phyloP scores from a whole-genome alignment of 2,888 invertebrate genomes.

The Caenorhabditis doughertyi region DNA sequence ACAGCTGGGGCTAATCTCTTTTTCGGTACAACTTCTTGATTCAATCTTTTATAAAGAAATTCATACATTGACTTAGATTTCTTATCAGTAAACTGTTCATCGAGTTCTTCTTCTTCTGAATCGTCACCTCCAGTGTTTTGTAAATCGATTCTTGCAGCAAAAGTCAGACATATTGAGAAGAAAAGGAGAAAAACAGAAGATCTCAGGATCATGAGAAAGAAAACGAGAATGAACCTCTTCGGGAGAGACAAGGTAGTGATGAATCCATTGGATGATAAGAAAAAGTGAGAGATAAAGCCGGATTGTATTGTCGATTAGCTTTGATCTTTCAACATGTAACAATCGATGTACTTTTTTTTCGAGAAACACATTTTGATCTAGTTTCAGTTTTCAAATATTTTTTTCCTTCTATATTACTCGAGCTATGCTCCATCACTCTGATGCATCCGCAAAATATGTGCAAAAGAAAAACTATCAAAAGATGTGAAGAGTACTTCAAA shows the following conservation, averaged over 20 bases:
- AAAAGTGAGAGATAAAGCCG: slow-evolving; percentile 33
- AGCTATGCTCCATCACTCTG: background rate
- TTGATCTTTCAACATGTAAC: slow-evolving; percentile 49
- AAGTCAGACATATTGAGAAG: slow-evolving; percentile 28
- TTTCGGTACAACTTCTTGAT: slow-evolving; percentile 68
- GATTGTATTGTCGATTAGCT: slow-evolving; percentile 52
- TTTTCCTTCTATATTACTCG: background rate
- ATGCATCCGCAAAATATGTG: background rate
- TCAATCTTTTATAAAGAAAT: slow-evolving; percentile 72
- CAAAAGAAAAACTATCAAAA: slow-evolving; percentile 14
- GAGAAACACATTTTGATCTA: background rate
- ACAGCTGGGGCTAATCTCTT: slow-evolving; percentile 63
- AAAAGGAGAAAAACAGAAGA: slow-evolving; percentile 42
- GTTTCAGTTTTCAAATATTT: background rate
- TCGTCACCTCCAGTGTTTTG: slow-evolving; percentile 57
- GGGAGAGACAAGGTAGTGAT: slow-evolving; percentile 38
- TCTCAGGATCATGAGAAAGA: slow-evolving; percentile 47
- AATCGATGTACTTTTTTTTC: background rate
- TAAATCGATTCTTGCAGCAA: slow-evolving; percentile 49
- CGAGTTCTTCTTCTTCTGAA: slow-evolving; percentile 48
- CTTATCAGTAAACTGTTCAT: slow-evolving; percentile 47
- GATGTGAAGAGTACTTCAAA: slow-evolving; percentile 42
- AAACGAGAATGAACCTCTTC: slow-evolving; percentile 42
- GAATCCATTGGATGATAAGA: slow-evolving; percentile 1
- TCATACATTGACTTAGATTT: slow-evolving; percentile 62